A percentile compares a stretch with the other conserved stretches of the same genome.
These are phyloP conservation scores for Orthosia cruda DNA, from an alignment of 2,888 invertebrate species.

Conservation along the genomic window DNA sequence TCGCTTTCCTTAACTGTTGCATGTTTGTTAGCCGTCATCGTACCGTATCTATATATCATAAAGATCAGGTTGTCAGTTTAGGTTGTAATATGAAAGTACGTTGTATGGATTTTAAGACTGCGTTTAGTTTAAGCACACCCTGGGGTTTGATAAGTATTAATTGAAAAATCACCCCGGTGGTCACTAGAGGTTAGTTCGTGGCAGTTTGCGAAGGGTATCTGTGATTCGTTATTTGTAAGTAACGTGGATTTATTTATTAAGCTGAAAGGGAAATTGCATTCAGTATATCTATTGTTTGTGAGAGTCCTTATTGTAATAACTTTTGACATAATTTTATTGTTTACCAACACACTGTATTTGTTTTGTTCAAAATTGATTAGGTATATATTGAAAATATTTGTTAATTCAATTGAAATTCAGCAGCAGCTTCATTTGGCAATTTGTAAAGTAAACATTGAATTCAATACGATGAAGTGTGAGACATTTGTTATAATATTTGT, in stretches of 20 bases:
- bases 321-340: slow-evolving; percentile 56
- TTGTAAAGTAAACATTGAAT: slow-evolving; percentile 53
- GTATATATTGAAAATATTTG: slow-evolving; percentile 25
- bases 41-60: slow-evolving; percentile 56
- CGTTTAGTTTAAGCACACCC: slow-evolving; percentile 84
- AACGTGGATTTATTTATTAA: slow-evolving; percentile 82
- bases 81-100: slow-evolving; percentile 82
- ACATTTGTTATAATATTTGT: slow-evolving; percentile 62
- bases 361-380: slow-evolving; percentile 40
- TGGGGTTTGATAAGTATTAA: slow-evolving; percentile 69
- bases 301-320: slow-evolving; percentile 63
- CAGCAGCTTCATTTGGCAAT: slow-evolving; percentile 40
- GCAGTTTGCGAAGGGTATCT: slow-evolving; percentile 87
- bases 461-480: slow-evolving; percentile 44
- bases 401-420: slow-evolving; percentile 24
- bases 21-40: slow-evolving; percentile 77
- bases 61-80: slow-evolving; percentile 77
- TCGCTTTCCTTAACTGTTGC: slow-evolving; percentile 82
- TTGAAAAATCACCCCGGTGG: slow-evolving; percentile 60
- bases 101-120: slow-evolving; percentile 88
- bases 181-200: slow-evolving; percentile 72
- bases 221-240: slow-evolving; percentile 89
- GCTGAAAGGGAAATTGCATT: slow-evolving; percentile 70
- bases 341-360: slow-evolving; percentile 48
- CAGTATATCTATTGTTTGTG: slow-evolving; percentile 67